Evolutionary conservation across 1,140 invertebrate species (phyloP).

Genomic region (Saccostrea glomerata): DNA sequence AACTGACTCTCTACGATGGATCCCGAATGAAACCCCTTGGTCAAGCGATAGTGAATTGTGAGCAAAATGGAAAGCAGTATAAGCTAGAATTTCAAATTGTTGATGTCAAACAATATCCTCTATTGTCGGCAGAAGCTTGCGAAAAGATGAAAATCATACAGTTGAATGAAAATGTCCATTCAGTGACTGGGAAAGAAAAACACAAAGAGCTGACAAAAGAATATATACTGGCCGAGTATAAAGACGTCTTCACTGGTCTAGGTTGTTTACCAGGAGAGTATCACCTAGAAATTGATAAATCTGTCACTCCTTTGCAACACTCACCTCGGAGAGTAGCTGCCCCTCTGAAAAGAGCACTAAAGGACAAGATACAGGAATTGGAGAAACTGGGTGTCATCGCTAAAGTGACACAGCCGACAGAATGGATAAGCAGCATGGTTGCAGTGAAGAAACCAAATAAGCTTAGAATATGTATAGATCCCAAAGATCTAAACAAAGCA

Average conservation of each 20-base stretch:
- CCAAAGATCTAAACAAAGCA: slow-evolving; percentile 52
- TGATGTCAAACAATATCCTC: no score
- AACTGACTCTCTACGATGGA: no score
- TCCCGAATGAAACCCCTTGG: no score
- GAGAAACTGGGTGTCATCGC: slow-evolving; percentile 15
- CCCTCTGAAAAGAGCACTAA: slow-evolving; percentile 42
- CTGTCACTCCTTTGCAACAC: slow-evolving; percentile 46
- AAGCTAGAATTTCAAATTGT: no score
- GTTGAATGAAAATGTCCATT: not conserved
- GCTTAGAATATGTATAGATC: slow-evolving; percentile 57
- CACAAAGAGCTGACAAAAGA: slow-evolving; percentile 54
- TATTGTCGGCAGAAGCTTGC: slow-evolving; percentile 9
- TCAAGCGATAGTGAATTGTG: no score
- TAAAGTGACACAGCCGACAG: slow-evolving; percentile 67
- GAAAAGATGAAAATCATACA: slow-evolving; percentile 2
- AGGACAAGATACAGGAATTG: slow-evolving; percentile 56
- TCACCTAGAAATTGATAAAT: slow-evolving; percentile 45
- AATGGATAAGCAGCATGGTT: slow-evolving; percentile 79
- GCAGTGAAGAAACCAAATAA: slow-evolving; percentile 77
- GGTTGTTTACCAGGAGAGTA: slow-evolving; percentile 47
- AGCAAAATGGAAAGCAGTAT: no score
- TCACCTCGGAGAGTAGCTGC: slow-evolving; percentile 49
- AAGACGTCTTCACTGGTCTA: slow-evolving; percentile 53
- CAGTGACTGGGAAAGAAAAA: not conserved
- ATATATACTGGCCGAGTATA: slow-evolving; percentile 31